Base-by-base conservation (phyloP, 1,140 invertebrate species). In the Drosophila nannoptera region DNA sequence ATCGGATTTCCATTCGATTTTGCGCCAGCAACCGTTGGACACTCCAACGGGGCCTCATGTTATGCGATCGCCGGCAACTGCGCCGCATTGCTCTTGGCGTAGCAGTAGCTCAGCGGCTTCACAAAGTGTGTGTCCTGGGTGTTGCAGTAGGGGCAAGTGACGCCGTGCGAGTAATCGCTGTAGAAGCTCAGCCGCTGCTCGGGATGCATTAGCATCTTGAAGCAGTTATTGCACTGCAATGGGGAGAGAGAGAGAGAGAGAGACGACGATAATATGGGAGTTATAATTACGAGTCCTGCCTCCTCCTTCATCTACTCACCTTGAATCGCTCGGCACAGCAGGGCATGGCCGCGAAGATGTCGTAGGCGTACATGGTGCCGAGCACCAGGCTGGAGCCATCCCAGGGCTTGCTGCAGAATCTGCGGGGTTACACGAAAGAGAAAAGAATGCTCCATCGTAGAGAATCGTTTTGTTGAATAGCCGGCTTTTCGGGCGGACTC, bases 311-410 rank as follows among this genome's bases (percentile, higher is more conserved):
- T 1, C 22, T 22, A 49, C 63, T 61, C 8, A 97, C 96, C 93
- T 96, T 96, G 59, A 98, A 92, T 80, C 97, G 92, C 82, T 98
- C 96, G 88, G 94, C 92, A 91, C 97, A 99, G 89, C 98, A 99
- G 11, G 97, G 97, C 91, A 95, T 96, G 48, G 97, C 97, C 87
- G 97, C 97, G 90, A 99, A 99, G 69, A 99, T 97, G 90, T 99
- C 97, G 86, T 98, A 99, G 46, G 97, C 96, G 90, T 99, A 99
- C 96, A 98, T 98, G 54, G 97, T 98, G 48, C 98, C 97, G 12
- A 99, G 91, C 36, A 98, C 96, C 45, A 99, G 92, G 36, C 95
- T 95, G 6, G 95, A 96, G 12, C 97, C 97, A 89, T 97, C 95
- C 97, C 97, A 99, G 61, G 93, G 94, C 65, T 93, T 93, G 59